Conservation (phyloP, 2,797 vertebrate genomes). For the Arrhamphus sclerolepis region DNA sequence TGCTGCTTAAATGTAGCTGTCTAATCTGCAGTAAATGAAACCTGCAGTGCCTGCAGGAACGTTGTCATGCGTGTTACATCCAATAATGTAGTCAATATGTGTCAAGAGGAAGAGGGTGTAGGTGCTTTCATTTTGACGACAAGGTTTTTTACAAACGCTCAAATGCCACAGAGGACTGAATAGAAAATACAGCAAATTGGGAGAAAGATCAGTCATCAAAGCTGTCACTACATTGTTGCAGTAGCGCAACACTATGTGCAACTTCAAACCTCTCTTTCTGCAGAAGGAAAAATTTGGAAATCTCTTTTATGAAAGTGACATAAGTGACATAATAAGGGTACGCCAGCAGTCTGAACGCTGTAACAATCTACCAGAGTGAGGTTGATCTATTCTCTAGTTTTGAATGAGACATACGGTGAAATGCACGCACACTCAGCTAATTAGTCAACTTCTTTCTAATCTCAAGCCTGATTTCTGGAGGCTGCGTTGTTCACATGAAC, state of each 20-base stretch:
- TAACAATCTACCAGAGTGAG: too few relatives aligned
- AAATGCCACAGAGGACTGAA: constrained; percentile 2
- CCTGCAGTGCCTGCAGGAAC: constrained; percentile 53
- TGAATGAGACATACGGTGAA: neutral
- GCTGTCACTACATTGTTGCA: constrained; percentile 46
- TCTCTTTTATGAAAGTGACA: too few relatives aligned
- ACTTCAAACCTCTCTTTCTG: too few relatives aligned
- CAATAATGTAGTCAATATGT: constrained; percentile 22
- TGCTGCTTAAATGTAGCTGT: constrained; percentile 16
- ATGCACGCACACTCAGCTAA: neutral
- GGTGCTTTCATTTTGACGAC: constrained; percentile 4
- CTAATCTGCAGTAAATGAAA: constrained; percentile 42
- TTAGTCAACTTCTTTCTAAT: neutral
- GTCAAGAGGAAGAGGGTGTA: constrained; percentile 1
- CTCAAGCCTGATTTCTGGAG: too few relatives aligned
- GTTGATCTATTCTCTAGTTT: neutral
- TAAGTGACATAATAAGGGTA: too few relatives aligned
- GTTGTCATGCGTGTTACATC: constrained; percentile 36
- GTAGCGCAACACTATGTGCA: constrained; percentile 16
- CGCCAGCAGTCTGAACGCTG: too few relatives aligned
- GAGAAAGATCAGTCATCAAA: constrained; percentile 28
- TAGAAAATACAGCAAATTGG: neutral
- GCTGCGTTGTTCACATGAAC: too few relatives aligned
- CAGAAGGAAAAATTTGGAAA: too few relatives aligned
- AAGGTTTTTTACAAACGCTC: constrained; percentile 32